Conservation (phyloP, 2,797 vertebrate species). For the Vultur gryphus region DNA sequence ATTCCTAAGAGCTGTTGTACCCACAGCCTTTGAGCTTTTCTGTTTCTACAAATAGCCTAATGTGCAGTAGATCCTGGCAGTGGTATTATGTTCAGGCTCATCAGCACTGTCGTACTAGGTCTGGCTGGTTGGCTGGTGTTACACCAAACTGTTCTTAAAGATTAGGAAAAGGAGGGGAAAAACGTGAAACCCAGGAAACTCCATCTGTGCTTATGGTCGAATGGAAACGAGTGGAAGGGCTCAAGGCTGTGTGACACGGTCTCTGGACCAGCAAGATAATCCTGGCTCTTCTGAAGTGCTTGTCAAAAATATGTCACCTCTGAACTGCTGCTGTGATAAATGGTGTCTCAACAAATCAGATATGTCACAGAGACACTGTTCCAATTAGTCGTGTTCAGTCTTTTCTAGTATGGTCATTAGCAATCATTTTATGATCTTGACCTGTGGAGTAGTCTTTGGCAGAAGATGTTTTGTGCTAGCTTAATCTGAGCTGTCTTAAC, state of each 20-base stretch:
- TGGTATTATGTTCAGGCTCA: background rate
- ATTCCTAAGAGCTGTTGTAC: background rate
- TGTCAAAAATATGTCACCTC: background rate
- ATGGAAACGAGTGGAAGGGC: background rate
- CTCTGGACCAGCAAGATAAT: background rate
- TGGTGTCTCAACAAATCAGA: background rate
- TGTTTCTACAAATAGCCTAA: background rate
- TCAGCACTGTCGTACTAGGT: fast-evolving
- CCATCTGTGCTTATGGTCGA: background rate
- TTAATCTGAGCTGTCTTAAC: background rate
- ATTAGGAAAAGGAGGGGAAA: background rate
- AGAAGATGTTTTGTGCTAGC: background rate
- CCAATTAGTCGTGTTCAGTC: background rate
- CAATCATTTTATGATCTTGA: background rate
- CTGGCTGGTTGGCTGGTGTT: background rate
- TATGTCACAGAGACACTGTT: background rate
- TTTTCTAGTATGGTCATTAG: background rate
- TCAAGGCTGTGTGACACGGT: background rate
- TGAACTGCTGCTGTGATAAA: background rate
- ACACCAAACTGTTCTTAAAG: background rate
- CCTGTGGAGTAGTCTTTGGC: background rate
- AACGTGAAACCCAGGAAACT: background rate
- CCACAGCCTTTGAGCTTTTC: background rate
- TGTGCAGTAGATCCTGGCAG: background rate
- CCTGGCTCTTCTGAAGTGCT: background rate